Evolutionary conservation across 2,113 vertebrate genomes (phyloP).

Genomic region (Phaethornis superciliosus): DNA sequence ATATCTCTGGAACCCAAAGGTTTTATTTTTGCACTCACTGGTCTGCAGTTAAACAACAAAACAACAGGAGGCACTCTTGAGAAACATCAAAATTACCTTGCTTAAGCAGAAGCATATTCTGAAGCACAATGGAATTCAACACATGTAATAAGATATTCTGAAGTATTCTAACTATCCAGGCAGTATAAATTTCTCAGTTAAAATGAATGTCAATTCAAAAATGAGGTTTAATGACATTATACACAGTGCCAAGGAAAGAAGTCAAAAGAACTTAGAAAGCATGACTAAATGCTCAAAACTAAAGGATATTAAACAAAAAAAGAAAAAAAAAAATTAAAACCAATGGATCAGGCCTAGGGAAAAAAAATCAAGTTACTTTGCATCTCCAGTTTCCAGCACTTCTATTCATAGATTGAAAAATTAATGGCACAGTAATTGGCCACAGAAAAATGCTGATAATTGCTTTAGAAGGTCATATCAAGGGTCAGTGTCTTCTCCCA

Average conservation of each 20-base stretch:
- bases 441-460: background rate
- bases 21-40: constrained; percentile 90
- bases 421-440: background rate
- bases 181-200: background rate
- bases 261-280: background rate
- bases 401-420: background rate
- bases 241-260: background rate
- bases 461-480: background rate
- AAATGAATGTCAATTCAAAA: background rate
- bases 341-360: background rate
- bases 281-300: background rate
- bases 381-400: background rate
- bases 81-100: background rate
- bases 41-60: constrained; percentile 76
- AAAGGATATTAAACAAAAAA: background rate
- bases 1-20: constrained; percentile 91
- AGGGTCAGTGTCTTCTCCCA: too few species aligned
- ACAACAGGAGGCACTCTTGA: background rate
- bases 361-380: background rate
- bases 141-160: background rate
- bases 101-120: background rate
- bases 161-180: background rate
- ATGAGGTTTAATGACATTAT: background rate
- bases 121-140: background rate
- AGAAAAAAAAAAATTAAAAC: background rate